phyloP scores from a whole-genome alignment of 2,797 vertebrate species.

The Falco rusticolus region DNA sequence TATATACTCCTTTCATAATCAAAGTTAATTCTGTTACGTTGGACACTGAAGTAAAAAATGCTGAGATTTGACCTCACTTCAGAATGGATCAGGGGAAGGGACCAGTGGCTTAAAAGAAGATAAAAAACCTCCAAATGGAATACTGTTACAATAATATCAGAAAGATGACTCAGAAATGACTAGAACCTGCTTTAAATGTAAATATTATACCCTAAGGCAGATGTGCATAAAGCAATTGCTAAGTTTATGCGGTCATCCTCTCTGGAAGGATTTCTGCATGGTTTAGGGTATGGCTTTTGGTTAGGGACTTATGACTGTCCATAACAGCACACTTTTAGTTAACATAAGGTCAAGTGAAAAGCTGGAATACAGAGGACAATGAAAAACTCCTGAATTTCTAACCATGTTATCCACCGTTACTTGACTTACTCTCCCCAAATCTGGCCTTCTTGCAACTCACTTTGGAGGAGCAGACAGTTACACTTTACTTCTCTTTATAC shows the following conservation, averaged over 20 bases:
- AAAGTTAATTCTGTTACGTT: neutral
- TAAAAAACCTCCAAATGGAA: neutral
- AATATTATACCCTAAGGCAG: neutral
- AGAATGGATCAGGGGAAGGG: neutral
- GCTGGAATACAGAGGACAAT: neutral
- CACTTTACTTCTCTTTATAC: neutral
- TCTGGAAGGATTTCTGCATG: slow-evolving; percentile 20
- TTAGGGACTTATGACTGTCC: neutral
- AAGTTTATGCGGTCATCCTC: neutral
- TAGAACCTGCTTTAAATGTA: slow-evolving; percentile 12
- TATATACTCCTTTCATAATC: neutral
- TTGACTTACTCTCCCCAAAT: neutral
- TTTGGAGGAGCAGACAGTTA: neutral
- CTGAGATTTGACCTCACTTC: neutral
- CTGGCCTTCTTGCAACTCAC: neutral
- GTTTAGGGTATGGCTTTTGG: neutral
- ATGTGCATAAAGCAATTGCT: slow-evolving; percentile 13
- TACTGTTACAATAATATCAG: neutral
- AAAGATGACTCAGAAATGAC: slow-evolving; percentile 14
- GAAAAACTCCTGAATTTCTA: neutral
- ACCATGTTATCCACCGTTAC: neutral
- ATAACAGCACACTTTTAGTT: neutral
- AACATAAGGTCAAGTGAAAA: neutral
- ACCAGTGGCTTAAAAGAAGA: neutral
- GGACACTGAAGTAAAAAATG: neutral